These are phyloP conservation scores for Chloroclysta siterata DNA, from an alignment of 2,888 invertebrate species.

Conservation along the genomic window DNA sequence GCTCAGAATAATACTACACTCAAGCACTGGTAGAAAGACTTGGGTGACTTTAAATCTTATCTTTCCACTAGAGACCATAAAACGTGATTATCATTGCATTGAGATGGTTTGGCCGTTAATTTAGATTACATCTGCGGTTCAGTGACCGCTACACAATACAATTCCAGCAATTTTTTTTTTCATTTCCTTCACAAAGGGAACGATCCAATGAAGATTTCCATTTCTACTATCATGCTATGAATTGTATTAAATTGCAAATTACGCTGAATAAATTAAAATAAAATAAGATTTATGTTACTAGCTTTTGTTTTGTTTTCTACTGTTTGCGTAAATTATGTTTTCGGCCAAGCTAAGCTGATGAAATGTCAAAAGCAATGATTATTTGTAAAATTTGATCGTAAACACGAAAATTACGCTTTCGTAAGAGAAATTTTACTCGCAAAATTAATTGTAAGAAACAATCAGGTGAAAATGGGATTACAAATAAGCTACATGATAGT, in stretches of 20 bases:
- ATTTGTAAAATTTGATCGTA: neutral
- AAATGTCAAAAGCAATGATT: neutral
- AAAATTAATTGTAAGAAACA: too few species aligned
- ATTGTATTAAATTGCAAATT: neutral
- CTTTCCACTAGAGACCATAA: too few species aligned
- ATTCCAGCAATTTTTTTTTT: neutral
- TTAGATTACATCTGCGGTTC: conserved; percentile 1
- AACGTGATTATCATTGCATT: neutral
- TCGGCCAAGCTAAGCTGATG: neutral
- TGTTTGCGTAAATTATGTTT: neutral
- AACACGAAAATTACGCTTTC: too few species aligned
- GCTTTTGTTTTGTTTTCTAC: neutral
- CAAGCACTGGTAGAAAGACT: too few species aligned
- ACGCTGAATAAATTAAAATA: neutral
- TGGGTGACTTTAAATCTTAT: too few species aligned
- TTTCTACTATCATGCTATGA: neutral
- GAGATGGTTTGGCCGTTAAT: neutral
- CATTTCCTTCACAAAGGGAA: neutral
- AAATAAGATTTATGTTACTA: neutral
- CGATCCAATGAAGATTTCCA: neutral
- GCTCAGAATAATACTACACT: neutral
- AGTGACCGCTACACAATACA: neutral
- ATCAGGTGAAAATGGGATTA: too few species aligned
- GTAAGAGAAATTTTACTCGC: too few species aligned
- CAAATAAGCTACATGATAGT: too few species aligned